Evolutionary conservation across 2,888 invertebrate species (phyloP), one percentile per base, ranked within the genome.

Genomic region (Polydrusus pterygomalis): DNA sequence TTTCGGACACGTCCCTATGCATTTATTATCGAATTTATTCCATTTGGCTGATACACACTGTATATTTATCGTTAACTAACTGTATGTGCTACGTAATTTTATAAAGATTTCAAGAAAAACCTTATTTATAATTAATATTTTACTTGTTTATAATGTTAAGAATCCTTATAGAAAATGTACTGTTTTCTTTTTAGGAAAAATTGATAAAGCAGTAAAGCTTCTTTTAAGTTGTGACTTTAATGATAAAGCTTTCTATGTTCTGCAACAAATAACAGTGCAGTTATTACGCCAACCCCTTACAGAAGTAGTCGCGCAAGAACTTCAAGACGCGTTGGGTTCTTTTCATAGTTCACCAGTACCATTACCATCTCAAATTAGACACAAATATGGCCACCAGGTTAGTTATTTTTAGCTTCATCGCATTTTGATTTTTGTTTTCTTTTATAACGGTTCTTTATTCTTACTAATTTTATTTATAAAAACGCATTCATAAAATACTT

Each of bases 241-340:
- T 3, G 91, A 92, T 18, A 90, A 91, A 76, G 94, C 95, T 80
- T 92, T 96, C 80, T 91, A 92, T 75, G 92, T 94, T 0, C 88
- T 97, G 74, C 94, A 95, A 82, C 90, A 91, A 82, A 92, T 95
- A 77, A 90, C 92, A 51, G 93, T 93, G 83, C 90, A 92, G 86
- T 88, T 93, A 62, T 89, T 94, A 78, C 89, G 91, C 79, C 85
- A 87, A 65, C 89, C 89, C 18, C 86, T 93, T 47, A 92, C 90
- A 68, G 89, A 90, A 43, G 90, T 91, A 68, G 88, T 89, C 80
- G 92, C 93, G 81, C 92, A 91, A 74, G 88, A 91, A 79, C 89
- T 95, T 79, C 94, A 95, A 86, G 93, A 92, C 79, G 94, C 96
- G 10, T 87, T 97, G 20, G 96, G 96, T 43, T 93, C 94, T 77